phyloP scores from a whole-genome alignment of 2,888 invertebrate species.

The Cataglyphis livida region DNA sequence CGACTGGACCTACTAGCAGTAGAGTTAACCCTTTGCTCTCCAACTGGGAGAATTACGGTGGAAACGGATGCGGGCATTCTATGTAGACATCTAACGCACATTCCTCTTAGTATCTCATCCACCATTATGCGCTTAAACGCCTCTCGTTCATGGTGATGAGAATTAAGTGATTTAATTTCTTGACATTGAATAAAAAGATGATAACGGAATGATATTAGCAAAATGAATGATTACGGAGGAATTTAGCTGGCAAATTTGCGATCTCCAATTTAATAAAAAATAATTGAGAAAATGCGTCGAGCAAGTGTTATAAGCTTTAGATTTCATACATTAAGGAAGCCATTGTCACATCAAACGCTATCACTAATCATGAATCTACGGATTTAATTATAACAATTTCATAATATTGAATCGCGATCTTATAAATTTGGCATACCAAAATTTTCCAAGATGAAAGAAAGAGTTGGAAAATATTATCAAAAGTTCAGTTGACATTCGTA shows the following conservation, averaged over 20 bases:
- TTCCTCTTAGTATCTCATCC: slow-evolving; percentile 37
- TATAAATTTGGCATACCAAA: neutral
- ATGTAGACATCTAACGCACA: slow-evolving; percentile 40
- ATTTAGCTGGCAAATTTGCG: neutral
- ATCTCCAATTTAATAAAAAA: neutral
- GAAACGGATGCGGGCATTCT: slow-evolving; percentile 52
- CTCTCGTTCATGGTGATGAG: neutral
- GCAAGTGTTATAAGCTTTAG: neutral
- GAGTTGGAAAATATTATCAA: neutral
- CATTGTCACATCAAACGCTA: too few species aligned
- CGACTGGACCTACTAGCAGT: slow-evolving; percentile 45
- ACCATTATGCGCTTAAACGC: slow-evolving; percentile 20
- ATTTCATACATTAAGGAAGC: neutral
- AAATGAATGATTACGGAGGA: neutral
- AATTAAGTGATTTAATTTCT: neutral
- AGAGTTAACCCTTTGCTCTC: slow-evolving; percentile 50
- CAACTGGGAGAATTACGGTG: slow-evolving; percentile 46
- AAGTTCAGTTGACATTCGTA: neutral
- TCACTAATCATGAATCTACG: too few species aligned
- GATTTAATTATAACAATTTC: neutral
- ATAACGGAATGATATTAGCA: neutral
- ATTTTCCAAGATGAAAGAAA: neutral
- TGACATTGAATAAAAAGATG: neutral
- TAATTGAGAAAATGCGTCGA: neutral
- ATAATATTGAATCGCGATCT: neutral